Evolutionary conservation across 2,797 vertebrate species (phyloP).

Genomic region (Dipus sagitta): DNA sequence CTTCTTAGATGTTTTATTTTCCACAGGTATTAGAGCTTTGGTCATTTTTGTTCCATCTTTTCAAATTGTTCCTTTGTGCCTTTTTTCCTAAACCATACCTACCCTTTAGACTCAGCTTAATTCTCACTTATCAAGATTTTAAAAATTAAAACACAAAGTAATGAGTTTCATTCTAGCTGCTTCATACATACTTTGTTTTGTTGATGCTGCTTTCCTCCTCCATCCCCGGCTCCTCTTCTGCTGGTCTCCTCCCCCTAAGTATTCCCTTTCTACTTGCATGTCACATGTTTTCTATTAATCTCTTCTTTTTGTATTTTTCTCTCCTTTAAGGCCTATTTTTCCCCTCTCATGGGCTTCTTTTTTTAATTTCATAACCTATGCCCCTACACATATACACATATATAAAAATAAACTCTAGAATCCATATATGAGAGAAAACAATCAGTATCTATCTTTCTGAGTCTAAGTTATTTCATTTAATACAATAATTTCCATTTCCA

Average conservation of each 20-base stretch:
- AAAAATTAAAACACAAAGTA: not conserved
- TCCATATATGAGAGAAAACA: not conserved
- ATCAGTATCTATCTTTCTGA: not conserved
- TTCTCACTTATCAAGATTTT: not conserved
- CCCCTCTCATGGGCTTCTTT: not conserved
- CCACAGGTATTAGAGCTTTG: not conserved
- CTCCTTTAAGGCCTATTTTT: not conserved
- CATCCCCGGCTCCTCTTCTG: not conserved
- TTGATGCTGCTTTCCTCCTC: not conserved
- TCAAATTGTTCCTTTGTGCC: not conserved
- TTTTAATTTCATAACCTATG: not conserved
- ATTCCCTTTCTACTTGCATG: rapidly evolving
- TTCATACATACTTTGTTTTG: not conserved
- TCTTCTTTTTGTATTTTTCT: not conserved
- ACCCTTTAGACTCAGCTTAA: not conserved
- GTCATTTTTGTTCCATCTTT: not conserved
- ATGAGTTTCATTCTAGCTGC: not conserved
- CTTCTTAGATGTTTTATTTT: not conserved
- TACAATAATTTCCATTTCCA: not conserved
- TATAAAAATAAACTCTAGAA: not conserved
- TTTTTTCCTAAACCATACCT: not conserved
- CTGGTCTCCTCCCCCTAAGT: not conserved
- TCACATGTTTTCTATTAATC: too few species aligned
- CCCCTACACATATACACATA: not conserved
- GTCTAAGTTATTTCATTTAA: not conserved